Conservation (phyloP, 2,888 invertebrate genomes). For the Tromatobia lineatoria region DNA sequence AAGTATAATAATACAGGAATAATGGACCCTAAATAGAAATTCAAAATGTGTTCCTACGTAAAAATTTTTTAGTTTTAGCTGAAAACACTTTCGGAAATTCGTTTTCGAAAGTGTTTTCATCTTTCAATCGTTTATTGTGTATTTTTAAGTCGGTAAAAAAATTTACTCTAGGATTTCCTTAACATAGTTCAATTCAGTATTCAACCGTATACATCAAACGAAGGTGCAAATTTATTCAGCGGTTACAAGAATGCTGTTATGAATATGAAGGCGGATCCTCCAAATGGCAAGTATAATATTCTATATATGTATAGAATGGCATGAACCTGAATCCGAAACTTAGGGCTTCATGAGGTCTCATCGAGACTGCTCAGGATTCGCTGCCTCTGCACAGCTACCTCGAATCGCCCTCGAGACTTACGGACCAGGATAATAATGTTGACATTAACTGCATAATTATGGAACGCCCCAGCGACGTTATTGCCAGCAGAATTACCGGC, state of each 20-base stretch:
- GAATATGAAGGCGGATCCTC: background rate
- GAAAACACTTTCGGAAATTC: too few relatives aligned
- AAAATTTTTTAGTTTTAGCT: too few relatives aligned
- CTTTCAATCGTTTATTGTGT: too few relatives aligned
- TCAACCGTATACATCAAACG: too few relatives aligned
- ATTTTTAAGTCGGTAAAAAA: too few relatives aligned
- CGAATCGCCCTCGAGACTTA: slow-evolving; percentile 66
- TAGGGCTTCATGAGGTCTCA: slow-evolving; percentile 40
- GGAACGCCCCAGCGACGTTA: slow-evolving; percentile 81
- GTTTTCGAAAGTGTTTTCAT: too few relatives aligned
- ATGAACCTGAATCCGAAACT: slow-evolving; percentile 54
- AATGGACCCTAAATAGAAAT: too few relatives aligned
- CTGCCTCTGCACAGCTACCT: slow-evolving; percentile 41
- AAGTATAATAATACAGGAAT: too few relatives aligned
- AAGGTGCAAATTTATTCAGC: slow-evolving; percentile 4
- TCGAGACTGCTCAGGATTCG: slow-evolving; percentile 33
- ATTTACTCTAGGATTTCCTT: too few relatives aligned
- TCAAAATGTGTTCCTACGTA: too few relatives aligned
- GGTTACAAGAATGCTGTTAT: background rate
- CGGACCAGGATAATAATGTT: slow-evolving; percentile 81
- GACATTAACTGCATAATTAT: slow-evolving; percentile 83
- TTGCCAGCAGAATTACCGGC: slow-evolving; percentile 81
- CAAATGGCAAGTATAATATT: slow-evolving; percentile 3
- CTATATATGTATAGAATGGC: slow-evolving; percentile 28
- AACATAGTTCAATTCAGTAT: background rate